Percentiles rank a stretch among this genome's conserved stretches.
Conservation (phyloP, 2,797 vertebrate species). For the Myiotriccus ornatus region DNA sequence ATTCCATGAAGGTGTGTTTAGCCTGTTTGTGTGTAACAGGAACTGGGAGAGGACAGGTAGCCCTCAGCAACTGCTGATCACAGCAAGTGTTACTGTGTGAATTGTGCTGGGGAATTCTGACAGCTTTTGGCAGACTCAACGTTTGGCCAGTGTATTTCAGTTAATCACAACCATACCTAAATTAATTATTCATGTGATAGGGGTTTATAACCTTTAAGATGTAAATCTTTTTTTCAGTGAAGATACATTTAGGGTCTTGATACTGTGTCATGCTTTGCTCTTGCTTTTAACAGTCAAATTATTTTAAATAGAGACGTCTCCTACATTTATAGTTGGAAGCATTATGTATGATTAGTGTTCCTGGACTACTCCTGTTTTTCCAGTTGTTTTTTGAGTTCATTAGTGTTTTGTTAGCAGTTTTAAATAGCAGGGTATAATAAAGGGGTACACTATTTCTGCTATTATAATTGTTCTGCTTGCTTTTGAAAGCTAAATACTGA, state of each 20-base stretch:
- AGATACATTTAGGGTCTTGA: background rate
- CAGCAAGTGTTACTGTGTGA: background rate
- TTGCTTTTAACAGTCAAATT: background rate
- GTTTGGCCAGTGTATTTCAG: background rate
- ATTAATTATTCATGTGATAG: background rate
- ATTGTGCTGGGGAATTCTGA: background rate
- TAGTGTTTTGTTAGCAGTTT: background rate
- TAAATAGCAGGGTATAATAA: background rate
- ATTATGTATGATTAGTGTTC: background rate
- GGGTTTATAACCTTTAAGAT: background rate
- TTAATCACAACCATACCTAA: background rate
- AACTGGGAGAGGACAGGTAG: background rate
- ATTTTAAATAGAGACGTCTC: background rate
- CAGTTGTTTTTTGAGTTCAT: background rate
- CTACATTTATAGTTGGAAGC: background rate
- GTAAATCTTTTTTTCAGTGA: background rate
- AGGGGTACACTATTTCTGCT: background rate
- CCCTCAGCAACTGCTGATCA: background rate
- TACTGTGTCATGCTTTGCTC: background rate
- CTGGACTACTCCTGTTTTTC: background rate
- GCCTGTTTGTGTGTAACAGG: background rate
- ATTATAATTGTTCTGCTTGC: background rate
- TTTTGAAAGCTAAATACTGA: background rate
- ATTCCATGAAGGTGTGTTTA: background rate
- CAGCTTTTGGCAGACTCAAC: background rate